Evolutionary conservation across 35 echinoderm and acorn worm genomes (phyloP).

Genomic region (Apostichopus californicus): DNA sequence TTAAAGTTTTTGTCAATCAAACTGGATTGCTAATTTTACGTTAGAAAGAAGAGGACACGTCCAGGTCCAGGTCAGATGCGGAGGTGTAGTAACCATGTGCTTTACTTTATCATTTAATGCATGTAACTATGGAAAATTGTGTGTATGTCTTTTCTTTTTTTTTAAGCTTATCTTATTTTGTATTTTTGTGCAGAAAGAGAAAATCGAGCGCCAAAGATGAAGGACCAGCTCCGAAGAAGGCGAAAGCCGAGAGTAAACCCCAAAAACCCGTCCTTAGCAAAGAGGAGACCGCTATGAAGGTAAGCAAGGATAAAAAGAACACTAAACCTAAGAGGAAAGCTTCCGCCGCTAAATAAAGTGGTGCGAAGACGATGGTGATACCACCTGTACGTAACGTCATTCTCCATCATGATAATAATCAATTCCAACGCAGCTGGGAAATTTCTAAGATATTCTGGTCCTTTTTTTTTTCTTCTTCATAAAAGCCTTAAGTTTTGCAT

Average conservation of each 20-base stretch:
- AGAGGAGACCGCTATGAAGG: slow-evolving; percentile 52
- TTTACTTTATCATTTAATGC: too few species aligned
- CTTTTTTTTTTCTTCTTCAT: too few species aligned
- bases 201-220: slow-evolving; percentile 45
- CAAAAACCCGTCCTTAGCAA: slow-evolving; percentile 41
- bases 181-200: slow-evolving; percentile 47
- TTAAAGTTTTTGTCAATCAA: too few species aligned
- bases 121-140: too few species aligned
- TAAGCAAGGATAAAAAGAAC: slow-evolving; percentile 39
- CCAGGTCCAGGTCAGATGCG: too few species aligned
- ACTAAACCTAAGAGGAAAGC: slow-evolving; percentile 28
- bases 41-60: too few species aligned
- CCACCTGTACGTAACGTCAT: neutral
- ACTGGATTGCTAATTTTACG: too few species aligned
- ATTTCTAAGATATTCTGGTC: neutral
- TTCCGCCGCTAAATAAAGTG: neutral
- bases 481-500: too few species aligned
- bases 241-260: neutral
- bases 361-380: neutral
- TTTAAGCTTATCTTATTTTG: too few species aligned
- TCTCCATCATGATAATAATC: neutral
- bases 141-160: too few species aligned
- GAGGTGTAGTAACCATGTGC: too few species aligned
- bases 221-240: slow-evolving; percentile 65
- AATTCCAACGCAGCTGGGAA: neutral